Evolutionary conservation across 2,113 vertebrate genomes (phyloP).

Genomic region (Cercopithecus mona): DNA sequence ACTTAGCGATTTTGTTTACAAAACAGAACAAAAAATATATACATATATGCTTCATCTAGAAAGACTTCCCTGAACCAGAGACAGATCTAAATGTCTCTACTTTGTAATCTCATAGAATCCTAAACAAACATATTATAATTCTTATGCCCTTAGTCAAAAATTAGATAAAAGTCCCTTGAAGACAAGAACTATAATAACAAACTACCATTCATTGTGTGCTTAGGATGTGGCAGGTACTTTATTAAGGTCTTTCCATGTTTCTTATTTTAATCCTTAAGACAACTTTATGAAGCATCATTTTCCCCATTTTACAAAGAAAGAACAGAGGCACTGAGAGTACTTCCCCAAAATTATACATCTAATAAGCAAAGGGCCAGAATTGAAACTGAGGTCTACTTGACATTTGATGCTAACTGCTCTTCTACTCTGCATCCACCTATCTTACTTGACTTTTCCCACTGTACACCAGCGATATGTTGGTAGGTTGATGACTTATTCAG

Average conservation of each 20-base stretch:
- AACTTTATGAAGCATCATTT: background rate
- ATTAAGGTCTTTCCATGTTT: background rate
- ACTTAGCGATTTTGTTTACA: background rate
- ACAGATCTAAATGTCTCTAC: background rate
- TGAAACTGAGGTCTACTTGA: background rate
- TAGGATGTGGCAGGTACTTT: background rate
- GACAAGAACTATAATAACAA: background rate
- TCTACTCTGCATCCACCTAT: background rate
- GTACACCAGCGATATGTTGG: background rate
- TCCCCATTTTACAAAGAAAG: background rate
- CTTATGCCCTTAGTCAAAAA: background rate
- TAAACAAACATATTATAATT: background rate
- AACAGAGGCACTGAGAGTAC: background rate
- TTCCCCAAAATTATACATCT: background rate
- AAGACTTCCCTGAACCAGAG: background rate
- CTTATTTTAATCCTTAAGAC: background rate
- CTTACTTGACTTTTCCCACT: background rate
- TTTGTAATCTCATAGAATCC: background rate
- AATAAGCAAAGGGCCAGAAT: background rate
- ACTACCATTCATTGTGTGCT: background rate
- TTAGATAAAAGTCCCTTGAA: background rate
- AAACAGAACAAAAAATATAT: background rate
- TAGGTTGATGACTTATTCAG: background rate
- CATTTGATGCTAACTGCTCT: background rate
- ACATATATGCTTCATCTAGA: background rate